Evolutionary conservation across 2,797 vertebrate species (phyloP), one percentile per base, ranked within the genome.

Genomic region (Brotula barbata): DNA sequence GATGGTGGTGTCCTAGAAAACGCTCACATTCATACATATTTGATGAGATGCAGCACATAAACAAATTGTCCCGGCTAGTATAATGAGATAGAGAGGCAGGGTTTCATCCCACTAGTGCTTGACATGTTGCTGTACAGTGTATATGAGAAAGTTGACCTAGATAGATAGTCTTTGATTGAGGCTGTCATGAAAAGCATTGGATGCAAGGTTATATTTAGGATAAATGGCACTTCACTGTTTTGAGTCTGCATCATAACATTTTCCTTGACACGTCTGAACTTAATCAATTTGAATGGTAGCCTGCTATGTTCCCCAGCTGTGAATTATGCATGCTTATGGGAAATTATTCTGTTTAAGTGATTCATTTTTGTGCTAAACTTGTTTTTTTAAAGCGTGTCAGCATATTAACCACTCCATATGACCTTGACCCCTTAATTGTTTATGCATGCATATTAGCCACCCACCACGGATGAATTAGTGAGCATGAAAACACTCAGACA

Each of bases 1-100:
- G 64, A 75, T 68, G 72, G 33, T 33, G 63, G 56, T 71, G 79
- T 80, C 84, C 82, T 68, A 82, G 80, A 85, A 85, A 84, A 82
- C 70, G 34, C 67, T 75, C 74, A 50, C 62, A 78, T 77, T 40
- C 75, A 77, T 87, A 54, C 77, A 86, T 85, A 77, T 85, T 85
- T 85, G 63, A 89, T 88, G 83, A 82, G 69, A 66, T 2, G 23
- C 41, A 40, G 73, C 81, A 75, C 21, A 21, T 82, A 76, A 77
- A 82, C 78, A 84, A 85, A 75, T 83, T 73, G 68, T 81, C 71
- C 68, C 69, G 1, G 20, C 55, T 53, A 48, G 55, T 72, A 60
- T 80, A 84, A 88, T 83, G 80, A 80, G 77, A 64, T 16, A 11
- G 65, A 78, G 25, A 28, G 8, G 25, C 25, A 80, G 64, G 62